These are phyloP conservation scores for Blennius ocellaris DNA, from an alignment of 2,113 vertebrate species.

Conservation along the genomic window DNA sequence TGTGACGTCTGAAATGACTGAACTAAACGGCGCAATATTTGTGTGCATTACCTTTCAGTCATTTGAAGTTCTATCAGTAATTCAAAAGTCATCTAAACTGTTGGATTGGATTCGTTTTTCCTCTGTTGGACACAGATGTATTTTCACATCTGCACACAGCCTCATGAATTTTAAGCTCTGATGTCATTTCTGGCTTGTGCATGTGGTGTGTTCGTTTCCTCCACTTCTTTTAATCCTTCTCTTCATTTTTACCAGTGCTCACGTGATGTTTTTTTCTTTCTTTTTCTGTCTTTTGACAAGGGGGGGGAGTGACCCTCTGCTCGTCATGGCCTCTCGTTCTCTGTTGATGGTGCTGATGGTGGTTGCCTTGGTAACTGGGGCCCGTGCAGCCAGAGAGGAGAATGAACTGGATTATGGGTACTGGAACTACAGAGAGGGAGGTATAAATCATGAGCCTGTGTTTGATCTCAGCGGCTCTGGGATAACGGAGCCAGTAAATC, in stretches of 20 bases:
- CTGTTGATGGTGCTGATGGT: conserved; percentile 67
- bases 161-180: background rate
- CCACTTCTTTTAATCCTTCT: background rate
- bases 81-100: background rate
- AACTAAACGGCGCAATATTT: background rate
- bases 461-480: conserved; percentile 37
- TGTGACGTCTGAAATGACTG: background rate
- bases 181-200: background rate
- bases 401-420: conserved; percentile 83
- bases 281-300: conserved; percentile 1
- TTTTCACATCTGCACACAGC: conserved; percentile 11
- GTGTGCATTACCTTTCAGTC: too few species aligned
- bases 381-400: conserved; percentile 60
- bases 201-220: background rate
- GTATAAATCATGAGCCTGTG: conserved; percentile 62
- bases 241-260: background rate
- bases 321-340: conserved; percentile 61
- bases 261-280: background rate
- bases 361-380: conserved; percentile 66
- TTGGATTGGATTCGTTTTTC: too few species aligned
- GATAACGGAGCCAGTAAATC: conserved; percentile 44
- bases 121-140: conserved; percentile 17
- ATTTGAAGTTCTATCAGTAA: background rate
- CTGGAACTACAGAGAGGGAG: conserved; percentile 88
- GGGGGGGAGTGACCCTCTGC: conserved; percentile 28